phyloP scores from a whole-genome alignment of 1,140 invertebrate genomes.

The Argopecten irradians region DNA sequence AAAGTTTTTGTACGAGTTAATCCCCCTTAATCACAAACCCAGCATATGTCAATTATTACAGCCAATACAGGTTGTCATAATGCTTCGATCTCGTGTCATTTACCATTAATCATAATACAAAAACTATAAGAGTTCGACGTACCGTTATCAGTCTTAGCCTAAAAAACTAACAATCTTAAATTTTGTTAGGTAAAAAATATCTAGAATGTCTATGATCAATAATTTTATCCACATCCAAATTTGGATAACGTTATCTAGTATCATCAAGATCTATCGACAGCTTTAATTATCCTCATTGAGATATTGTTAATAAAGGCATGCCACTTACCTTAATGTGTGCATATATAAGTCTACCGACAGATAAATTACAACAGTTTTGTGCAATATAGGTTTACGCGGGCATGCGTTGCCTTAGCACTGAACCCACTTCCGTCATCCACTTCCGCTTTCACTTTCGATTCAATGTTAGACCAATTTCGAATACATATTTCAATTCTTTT shows the following conservation, averaged over 20 bases:
- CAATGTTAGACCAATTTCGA: no score
- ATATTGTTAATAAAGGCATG: no score
- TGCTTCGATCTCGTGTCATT: not conserved
- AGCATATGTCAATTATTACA: not conserved
- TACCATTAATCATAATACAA: not conserved
- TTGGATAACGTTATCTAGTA: no score
- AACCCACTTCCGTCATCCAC: not conserved
- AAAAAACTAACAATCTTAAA: no score
- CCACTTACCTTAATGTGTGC: not conserved
- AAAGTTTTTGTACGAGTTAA: not conserved
- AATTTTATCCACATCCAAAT: no score
- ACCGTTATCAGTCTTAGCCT: no score
- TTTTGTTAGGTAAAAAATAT: no score
- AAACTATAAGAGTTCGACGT: no score
- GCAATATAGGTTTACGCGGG: not conserved
- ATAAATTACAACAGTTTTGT: not conserved
- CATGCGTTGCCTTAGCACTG: not conserved
- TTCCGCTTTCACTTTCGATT: not conserved
- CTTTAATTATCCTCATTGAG: no score
- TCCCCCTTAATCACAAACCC: not conserved
- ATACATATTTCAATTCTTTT: no score
- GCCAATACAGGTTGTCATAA: not conserved
- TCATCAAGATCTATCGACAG: no score
- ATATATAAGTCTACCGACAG: not conserved
- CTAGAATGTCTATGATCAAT: no score